phyloP scores from a whole-genome alignment of 37 sponge, comb jelly and placozoan species.

The Corticium candelabrum region DNA sequence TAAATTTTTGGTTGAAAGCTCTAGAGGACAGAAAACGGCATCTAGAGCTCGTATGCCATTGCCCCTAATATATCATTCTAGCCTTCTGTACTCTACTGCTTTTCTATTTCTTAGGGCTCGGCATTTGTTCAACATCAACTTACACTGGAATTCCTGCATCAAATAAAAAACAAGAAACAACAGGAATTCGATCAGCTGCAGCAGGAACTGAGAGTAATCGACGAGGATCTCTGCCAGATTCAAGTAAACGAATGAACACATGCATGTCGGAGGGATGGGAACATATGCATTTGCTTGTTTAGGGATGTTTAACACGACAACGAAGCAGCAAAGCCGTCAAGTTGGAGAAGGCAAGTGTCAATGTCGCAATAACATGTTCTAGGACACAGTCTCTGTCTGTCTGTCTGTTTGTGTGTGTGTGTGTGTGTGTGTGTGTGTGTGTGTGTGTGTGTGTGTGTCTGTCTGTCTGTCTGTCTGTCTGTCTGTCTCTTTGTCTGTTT shows the following conservation, averaged over 20 bases:
- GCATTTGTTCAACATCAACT: neutral
- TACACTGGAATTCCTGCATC: neutral
- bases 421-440: neutral
- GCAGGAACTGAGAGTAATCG: neutral
- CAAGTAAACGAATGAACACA: neutral
- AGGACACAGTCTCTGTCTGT: too few species aligned
- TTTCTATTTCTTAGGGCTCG: neutral
- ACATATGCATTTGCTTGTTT: too few species aligned
- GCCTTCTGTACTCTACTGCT: too few species aligned
- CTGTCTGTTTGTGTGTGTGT: too few species aligned
- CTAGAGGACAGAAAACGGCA: neutral
- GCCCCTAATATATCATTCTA: too few species aligned
- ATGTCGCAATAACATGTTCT: too few species aligned
- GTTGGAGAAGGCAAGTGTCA: too few species aligned
- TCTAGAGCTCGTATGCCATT: too few species aligned
- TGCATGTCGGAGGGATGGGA: too few species aligned
- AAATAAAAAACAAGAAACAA: neutral
- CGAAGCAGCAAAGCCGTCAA: too few species aligned
- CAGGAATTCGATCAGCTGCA: neutral
- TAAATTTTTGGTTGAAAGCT: neutral
- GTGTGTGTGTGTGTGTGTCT: neutral
- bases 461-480: neutral
- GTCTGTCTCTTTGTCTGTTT: neutral
- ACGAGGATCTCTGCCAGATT: neutral
- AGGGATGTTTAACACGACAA: too few species aligned